Conservation (phyloP, 1,140 invertebrate genomes). For the Cryptotermes secundus region DNA sequence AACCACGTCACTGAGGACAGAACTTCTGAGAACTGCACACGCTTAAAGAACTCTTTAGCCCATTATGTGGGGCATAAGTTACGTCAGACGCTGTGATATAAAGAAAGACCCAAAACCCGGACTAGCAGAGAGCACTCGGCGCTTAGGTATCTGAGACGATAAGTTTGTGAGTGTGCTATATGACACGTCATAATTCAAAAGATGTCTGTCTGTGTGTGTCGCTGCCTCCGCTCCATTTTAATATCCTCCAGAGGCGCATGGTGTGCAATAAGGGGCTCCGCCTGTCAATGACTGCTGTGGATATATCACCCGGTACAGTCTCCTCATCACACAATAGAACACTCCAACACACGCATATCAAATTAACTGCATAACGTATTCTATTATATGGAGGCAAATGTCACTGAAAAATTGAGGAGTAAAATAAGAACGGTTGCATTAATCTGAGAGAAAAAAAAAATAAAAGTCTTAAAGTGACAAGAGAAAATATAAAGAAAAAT, state of each 20-base stretch:
- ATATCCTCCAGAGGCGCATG: background rate
- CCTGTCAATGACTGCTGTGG: slow-evolving; percentile 3
- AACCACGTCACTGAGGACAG: no score
- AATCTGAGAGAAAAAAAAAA: no score
- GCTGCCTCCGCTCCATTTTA: slow-evolving; percentile 1
- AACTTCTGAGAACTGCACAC: background rate
- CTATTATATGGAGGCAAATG: no score
- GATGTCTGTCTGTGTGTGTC: background rate
- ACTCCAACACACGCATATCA: background rate
- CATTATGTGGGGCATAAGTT: background rate
- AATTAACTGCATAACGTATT: background rate
- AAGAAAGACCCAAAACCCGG: background rate
- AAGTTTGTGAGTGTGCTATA: background rate
- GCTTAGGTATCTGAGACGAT: background rate
- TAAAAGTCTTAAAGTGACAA: no score
- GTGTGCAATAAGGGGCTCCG: background rate
- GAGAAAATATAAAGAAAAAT: no score
- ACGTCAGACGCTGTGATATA: background rate
- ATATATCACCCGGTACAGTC: background rate
- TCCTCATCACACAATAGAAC: background rate
- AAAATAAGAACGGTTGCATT: no score
- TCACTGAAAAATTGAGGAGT: no score
- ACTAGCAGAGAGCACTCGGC: background rate
- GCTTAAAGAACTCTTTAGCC: no score
- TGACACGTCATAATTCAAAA: background rate